Base-by-base conservation (phyloP, 1,140 invertebrate genomes). In the Tribolium madens region DNA sequence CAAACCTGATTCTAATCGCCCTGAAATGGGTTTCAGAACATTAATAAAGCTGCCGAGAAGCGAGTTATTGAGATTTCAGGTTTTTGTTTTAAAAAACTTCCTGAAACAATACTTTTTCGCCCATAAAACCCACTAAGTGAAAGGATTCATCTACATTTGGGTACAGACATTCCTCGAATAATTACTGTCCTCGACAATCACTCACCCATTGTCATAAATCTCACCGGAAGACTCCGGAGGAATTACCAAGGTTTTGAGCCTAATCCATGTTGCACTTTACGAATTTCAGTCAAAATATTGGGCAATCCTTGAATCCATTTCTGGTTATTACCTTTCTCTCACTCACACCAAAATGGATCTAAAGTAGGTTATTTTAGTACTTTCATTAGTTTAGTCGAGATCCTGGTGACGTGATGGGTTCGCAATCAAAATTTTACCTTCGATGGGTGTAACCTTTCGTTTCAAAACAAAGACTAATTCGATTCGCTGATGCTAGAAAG, bases 321-420 rank as follows among this genome's bases (percentile, higher is more conserved):
- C 53, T 60, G 53, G 53, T 60, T 60, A 60, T 60, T 60, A 60
- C 53, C 53, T 60, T 60, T 60, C 53, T 60, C 53, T 60, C 5
- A 26, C 17, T 60, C 53, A 6, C 12, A 60, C 53, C 15, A 26
- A 60, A 60, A 60, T 60, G 53, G 13, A 21, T 10, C 53, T 13
- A 60, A 60, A 60, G 53, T 60, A 60, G 53, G 53, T 60, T 60
- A 60, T 21, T 26, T 60, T 10, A n/a, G 10, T 26, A 26, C 18
- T 60, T 60, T 60, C 15, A 60, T 26, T 17, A 60, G 9, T 21
- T 26, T 60, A 21, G 53, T 21, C 26, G 53, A 60, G 26, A 60
- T 26, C 9, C 9, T 26, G 9, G 13, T 26, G 18, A 60, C 26
- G 9, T 26, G 53, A 60, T 60, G 53, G 53, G 15, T 26, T 26